Evolutionary conservation across 2,113 vertebrate genomes (phyloP), one percentile per base, ranked within the genome.

Genomic region (Ptilonorhynchus violaceus): DNA sequence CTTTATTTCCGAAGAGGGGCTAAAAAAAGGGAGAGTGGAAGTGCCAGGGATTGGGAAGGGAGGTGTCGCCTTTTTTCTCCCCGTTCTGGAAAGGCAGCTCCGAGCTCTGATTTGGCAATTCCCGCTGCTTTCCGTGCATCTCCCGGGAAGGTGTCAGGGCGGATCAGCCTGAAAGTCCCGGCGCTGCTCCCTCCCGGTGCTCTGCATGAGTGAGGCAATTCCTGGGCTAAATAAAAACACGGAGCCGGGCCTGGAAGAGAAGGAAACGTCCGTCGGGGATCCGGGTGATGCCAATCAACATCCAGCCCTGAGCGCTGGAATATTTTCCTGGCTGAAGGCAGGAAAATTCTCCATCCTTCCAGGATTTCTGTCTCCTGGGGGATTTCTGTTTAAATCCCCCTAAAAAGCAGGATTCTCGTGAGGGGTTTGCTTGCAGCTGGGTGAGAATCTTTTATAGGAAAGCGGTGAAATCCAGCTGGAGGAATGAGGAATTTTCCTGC

Each of bases 31-130:
- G 28, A 41, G 74, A 73, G 77, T 11, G 80, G 80, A 90, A 95
- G 85, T 63, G 75, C 31, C 73, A 76, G 96, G 93, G 96, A 89
- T n/a, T n/a, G n/a, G n/a, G n/a, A n/a, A n/a, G n/a, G n/a, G n/a
- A n/a, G n/a, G 93, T 96, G 95, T 52, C 74, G 86, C 82, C 93
- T 88, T 80, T 72, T 89, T 31, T 59, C n/a, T n/a, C n/a, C n/a
- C 81, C 91, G 75, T 77, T 96, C 95, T 92, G 91, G 69, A 95
- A 95, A 96, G 96, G 16, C 41, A 44, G n/a, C 47, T 70, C 69
- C 90, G 41, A 81, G 93, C 92, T 90, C 87, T 88, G 88, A 68
- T 96, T 97, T 87, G 95, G 81, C 55, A 39, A 42, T 75, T 37
- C 17, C 91, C 95, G 92, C 68, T 85, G 7, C 75, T 88, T 90